phyloP scores from a whole-genome alignment of 2,797 vertebrate species.

The Pipistrellus pygmaeus region DNA sequence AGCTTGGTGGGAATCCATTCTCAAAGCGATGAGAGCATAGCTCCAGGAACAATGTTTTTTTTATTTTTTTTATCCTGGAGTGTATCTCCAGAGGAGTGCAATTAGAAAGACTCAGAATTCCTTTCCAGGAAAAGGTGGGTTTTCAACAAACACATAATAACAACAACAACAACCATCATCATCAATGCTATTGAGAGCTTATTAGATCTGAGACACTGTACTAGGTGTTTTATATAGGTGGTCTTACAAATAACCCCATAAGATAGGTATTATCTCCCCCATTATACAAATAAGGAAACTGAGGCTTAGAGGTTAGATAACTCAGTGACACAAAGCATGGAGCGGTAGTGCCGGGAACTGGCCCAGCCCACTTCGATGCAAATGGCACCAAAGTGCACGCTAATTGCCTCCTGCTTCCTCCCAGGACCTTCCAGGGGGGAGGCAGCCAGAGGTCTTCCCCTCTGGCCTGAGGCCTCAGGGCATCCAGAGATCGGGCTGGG shows the following conservation, averaged over 20 bases:
- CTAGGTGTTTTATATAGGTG: neutral
- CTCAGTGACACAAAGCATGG: neutral
- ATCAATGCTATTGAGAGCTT: neutral
- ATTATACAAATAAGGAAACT: conserved; percentile 17
- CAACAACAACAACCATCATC: neutral
- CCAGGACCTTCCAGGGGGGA: neutral
- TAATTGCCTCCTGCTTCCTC: neutral
- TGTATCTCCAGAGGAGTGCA: neutral
- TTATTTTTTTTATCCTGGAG: conserved; percentile 14
- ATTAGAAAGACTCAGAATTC: conserved; percentile 26
- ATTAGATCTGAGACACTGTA: neutral
- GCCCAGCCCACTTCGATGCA: neutral
- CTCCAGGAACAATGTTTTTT: neutral
- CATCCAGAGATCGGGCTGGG: neutral
- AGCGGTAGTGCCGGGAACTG: neutral
- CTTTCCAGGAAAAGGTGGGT: neutral
- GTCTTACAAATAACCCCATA: neutral
- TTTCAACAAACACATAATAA: neutral
- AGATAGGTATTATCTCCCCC: neutral
- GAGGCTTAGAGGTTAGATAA: neutral
- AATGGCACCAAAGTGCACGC: neutral
- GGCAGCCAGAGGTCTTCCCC: neutral
- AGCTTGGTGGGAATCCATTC: neutral
- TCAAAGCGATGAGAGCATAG: neutral
- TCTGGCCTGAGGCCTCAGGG: neutral